Conservation (phyloP, 2,797 vertebrate genomes). For the Tamandua tetradactyla region DNA sequence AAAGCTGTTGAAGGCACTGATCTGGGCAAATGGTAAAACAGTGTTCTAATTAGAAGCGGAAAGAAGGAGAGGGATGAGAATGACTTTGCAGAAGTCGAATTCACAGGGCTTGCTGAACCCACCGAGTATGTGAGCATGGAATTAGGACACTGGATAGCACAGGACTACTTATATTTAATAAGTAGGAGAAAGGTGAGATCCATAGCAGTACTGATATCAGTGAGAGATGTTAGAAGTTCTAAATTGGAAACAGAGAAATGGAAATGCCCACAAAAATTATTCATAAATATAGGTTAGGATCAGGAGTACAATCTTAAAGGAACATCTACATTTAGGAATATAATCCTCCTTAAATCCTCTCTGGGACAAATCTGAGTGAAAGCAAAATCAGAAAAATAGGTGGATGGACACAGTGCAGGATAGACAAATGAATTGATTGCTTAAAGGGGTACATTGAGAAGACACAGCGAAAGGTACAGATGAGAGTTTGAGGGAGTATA, state of each 20-base stretch:
- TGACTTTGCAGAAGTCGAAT: neutral
- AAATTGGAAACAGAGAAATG: conserved; percentile 39
- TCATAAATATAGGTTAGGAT: neutral
- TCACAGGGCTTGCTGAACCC: neutral
- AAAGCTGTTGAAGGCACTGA: neutral
- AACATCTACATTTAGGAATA: neutral
- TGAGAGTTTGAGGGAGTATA: neutral
- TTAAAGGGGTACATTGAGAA: neutral
- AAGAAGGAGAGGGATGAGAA: neutral
- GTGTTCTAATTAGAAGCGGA: neutral
- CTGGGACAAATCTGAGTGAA: neutral
- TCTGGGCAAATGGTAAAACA: neutral
- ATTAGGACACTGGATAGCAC: neutral
- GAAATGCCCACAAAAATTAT: neutral
- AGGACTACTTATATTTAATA: neutral
- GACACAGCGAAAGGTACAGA: neutral
- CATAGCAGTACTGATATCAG: neutral
- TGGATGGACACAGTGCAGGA: neutral
- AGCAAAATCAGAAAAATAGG: neutral
- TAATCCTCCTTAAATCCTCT: neutral
- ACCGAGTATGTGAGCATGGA: neutral
- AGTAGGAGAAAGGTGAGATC: neutral
- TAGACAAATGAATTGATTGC: neutral
- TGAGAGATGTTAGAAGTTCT: neutral
- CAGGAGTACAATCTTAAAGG: neutral